A percentile compares a stretch with the other conserved stretches of the same genome.
Evolutionary conservation across 1,140 invertebrate species (phyloP).

Genomic region (Lineus longissimus): DNA sequence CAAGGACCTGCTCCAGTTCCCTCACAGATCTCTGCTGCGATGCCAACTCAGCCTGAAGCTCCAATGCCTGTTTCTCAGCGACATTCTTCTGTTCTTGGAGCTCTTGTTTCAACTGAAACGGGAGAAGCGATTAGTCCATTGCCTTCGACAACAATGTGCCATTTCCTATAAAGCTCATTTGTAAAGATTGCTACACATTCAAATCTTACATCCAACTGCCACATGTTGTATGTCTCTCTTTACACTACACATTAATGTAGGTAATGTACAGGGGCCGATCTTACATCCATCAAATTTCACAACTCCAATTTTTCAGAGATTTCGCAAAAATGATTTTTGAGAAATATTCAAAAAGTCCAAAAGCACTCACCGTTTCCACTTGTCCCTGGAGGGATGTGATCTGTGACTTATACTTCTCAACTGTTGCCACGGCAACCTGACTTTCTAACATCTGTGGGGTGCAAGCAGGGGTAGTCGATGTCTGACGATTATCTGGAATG

Average conservation of each 20-base stretch:
- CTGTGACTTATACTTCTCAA: constrained; percentile 33
- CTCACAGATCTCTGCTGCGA: constrained; percentile 25
- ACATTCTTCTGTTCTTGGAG: constrained; percentile 22
- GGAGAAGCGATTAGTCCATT: too few species aligned
- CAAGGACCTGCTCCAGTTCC: constrained; percentile 30
- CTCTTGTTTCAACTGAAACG: constrained; percentile 25
- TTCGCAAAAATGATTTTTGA: not conserved
- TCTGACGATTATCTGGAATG: too few species aligned
- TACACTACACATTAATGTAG: too few species aligned
- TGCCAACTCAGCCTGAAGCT: constrained; percentile 30
- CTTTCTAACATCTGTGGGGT: constrained; percentile 20
- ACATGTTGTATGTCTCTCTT: too few species aligned
- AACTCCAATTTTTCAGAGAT: too few species aligned
- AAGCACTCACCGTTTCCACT: constrained; percentile 19
- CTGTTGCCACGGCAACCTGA: constrained; percentile 22
- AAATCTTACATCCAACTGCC: too few species aligned
- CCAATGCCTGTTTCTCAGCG: constrained; percentile 25
- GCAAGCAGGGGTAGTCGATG: constrained; percentile 10
- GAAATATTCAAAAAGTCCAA: not conserved
- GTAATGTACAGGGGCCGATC: too few species aligned
- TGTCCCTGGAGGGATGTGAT: constrained; percentile 24
- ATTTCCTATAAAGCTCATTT: too few species aligned
- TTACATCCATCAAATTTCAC: too few species aligned
- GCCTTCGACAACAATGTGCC: too few species aligned
- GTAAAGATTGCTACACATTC: too few species aligned